Conservation (phyloP, 2,888 invertebrate species). For the Creontiades dilutus region DNA sequence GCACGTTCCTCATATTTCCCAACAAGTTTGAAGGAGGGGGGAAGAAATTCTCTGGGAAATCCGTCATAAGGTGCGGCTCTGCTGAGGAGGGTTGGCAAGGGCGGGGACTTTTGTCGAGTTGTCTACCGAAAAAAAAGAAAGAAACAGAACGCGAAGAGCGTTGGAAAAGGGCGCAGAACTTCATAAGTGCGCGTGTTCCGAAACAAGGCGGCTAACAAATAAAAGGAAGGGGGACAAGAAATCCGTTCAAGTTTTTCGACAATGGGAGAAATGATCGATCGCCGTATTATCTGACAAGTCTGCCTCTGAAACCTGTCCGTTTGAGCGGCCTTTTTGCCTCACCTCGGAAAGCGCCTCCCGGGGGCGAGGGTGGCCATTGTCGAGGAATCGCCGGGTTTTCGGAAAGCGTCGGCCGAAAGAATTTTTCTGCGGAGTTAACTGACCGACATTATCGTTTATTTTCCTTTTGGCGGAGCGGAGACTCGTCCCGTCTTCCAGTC, state of each 20-base stretch:
- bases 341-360: background rate
- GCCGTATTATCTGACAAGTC: conserved; percentile 4
- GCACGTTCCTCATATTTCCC: conserved; percentile 44
- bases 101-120: conserved; percentile 3
- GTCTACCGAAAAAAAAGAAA: background rate
- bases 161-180: background rate
- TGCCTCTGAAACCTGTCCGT: background rate
- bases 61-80: background rate
- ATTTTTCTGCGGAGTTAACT: conserved; percentile 28
- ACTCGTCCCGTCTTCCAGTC: background rate
- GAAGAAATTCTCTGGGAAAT: conserved; percentile 26
- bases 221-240: background rate
- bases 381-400: background rate
- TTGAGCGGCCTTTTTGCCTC: background rate
- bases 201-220: conserved; percentile 21
- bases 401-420: background rate
- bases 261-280: background rate
- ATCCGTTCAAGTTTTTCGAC: conserved; percentile 33
- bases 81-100: background rate
- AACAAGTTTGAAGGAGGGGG: conserved; percentile 7
- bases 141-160: background rate
- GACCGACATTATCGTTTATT: conserved; percentile 22
- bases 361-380: background rate
- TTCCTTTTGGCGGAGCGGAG: background rate
- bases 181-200: background rate